These are phyloP conservation scores for Branchipolynoe longqiensis DNA, from an alignment of 2,888 invertebrate species.

Conservation along the genomic window DNA sequence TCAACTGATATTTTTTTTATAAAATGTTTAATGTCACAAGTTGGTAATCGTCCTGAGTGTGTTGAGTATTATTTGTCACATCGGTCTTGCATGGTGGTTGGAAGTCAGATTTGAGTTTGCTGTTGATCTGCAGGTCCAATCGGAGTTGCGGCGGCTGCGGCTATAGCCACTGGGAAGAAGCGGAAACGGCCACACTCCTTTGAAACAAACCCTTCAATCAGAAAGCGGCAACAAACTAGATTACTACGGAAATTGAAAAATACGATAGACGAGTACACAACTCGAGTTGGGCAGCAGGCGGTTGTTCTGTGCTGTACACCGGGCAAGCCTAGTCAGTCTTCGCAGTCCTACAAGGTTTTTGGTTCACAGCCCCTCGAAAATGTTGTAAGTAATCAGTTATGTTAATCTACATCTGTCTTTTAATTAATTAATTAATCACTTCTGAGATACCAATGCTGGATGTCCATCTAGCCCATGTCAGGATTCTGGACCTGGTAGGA, in stretches of 20 bases:
- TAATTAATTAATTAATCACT: too few species aligned
- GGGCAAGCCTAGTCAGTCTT: slow-evolving; percentile 89
- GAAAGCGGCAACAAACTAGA: slow-evolving; percentile 97
- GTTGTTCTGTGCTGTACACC: slow-evolving; percentile 97
- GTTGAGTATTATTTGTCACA: too few species aligned
- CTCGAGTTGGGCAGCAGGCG: slow-evolving; percentile 97
- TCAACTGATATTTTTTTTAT: too few species aligned
- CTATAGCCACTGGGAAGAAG: slow-evolving; percentile 95
- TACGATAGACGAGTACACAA: slow-evolving; percentile 93
- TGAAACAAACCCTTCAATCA: slow-evolving; percentile 97
- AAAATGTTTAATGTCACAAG: too few species aligned
- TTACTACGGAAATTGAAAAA: slow-evolving; percentile 85
- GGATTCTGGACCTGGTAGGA: too few species aligned
- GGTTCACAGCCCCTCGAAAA: slow-evolving; percentile 97
- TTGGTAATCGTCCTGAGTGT: too few species aligned
- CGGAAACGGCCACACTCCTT: slow-evolving; percentile 96
- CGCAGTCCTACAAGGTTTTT: slow-evolving; percentile 97
- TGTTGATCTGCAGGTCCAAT: slow-evolving; percentile 92
- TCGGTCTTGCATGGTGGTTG: too few species aligned
- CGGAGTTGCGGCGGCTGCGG: slow-evolving; percentile 97
- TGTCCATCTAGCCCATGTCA: too few species aligned
- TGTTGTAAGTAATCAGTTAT: slow-evolving; percentile 85
- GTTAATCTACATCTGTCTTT: too few species aligned
- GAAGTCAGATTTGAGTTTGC: too few species aligned
- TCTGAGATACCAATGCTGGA: too few species aligned